These are phyloP conservation scores for Dicycla oo DNA, from an alignment of 2,888 invertebrate genomes.

Conservation along the genomic window DNA sequence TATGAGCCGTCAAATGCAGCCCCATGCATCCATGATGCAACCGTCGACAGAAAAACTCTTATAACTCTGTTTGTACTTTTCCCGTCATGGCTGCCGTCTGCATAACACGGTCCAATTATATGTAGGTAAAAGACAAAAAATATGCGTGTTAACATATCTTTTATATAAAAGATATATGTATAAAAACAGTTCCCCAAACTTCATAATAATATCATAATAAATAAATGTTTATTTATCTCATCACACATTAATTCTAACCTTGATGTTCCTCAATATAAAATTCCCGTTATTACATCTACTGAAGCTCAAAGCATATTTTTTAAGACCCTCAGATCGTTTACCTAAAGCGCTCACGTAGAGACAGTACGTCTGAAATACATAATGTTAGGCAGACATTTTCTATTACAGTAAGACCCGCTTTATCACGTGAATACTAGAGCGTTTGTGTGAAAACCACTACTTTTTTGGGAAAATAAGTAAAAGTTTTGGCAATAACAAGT, in stretches of 20 bases:
- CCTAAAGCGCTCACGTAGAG: conserved; percentile 54
- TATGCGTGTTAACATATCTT: too few relatives aligned
- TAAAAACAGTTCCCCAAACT: too few relatives aligned
- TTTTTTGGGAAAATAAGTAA: not conserved
- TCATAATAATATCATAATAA: too few relatives aligned
- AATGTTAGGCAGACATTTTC: conserved; percentile 50
- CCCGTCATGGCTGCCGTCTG: too few relatives aligned
- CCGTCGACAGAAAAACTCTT: too few relatives aligned
- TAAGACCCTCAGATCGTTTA: conserved; percentile 34
- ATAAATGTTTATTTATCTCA: too few relatives aligned
- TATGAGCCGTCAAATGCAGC: too few relatives aligned
- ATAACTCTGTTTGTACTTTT: too few relatives aligned
- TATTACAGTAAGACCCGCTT: conserved; percentile 36
- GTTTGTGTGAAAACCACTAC: not conserved
- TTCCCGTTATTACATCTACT: conserved; percentile 8
- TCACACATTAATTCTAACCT: not conserved
- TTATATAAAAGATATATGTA: too few relatives aligned
- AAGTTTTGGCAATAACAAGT: conserved; percentile 18
- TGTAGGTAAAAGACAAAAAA: too few relatives aligned
- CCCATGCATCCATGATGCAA: too few relatives aligned
- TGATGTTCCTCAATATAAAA: conserved; percentile 5
- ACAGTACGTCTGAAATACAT: conserved; percentile 55
- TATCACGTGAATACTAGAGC: conserved; percentile 51
- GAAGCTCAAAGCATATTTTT: conserved; percentile 30
- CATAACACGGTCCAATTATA: too few relatives aligned